phyloP scores from a whole-genome alignment of 2,113 vertebrate genomes.

The Polypterus senegalus region DNA sequence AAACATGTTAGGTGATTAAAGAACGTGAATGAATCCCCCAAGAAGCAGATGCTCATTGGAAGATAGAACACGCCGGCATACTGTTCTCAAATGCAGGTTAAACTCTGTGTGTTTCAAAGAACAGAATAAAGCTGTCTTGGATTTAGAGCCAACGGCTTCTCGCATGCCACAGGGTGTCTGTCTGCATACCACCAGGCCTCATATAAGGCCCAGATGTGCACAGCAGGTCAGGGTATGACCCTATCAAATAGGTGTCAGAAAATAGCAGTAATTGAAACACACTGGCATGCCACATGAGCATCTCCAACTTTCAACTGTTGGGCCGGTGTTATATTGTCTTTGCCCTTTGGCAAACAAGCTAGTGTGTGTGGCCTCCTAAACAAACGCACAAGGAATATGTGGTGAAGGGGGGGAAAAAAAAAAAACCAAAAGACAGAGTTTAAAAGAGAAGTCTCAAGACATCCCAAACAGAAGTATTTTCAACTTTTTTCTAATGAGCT shows the following conservation, averaged over 20 bases:
- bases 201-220: conserved; percentile 44
- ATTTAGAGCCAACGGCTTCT: conserved; percentile 10
- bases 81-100: too few relatives aligned
- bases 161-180: conserved; percentile 41
- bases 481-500: too few relatives aligned
- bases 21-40: background rate
- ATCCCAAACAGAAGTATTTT: too few relatives aligned
- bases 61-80: too few relatives aligned
- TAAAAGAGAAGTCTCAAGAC: too few relatives aligned
- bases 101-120: too few relatives aligned
- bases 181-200: conserved; percentile 47
- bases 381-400: background rate
- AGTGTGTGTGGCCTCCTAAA: conserved; percentile 9
- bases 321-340: conserved; percentile 34
- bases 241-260: conserved; percentile 37
- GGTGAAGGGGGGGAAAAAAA: too few relatives aligned
- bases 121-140: too few relatives aligned
- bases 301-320: conserved; percentile 34
- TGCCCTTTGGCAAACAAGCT: conserved; percentile 30
- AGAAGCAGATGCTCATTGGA: too few relatives aligned
- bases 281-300: conserved; percentile 35
- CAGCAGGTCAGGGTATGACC: conserved; percentile 29
- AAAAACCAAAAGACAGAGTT: too few relatives aligned
- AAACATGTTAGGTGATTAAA: conserved; percentile 1
- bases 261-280: conserved; percentile 34